A percentile compares a stretch with the other conserved stretches of the same genome.
These are phyloP conservation scores for Pelosia muscerda DNA, from an alignment of 2,888 invertebrate species.

Conservation along the genomic window DNA sequence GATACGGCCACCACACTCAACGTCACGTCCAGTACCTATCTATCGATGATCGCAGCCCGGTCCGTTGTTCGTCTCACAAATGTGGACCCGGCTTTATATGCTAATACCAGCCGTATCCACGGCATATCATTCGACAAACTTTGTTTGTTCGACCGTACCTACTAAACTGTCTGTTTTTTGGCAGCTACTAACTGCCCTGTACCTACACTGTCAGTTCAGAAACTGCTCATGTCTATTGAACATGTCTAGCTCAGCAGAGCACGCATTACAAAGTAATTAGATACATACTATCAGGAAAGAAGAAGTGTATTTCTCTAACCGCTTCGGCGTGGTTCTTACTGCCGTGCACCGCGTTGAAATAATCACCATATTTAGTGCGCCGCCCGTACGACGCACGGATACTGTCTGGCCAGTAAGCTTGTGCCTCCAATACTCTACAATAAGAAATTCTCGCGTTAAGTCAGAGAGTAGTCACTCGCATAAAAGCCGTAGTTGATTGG, in stretches of 20 bases:
- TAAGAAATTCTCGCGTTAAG: not conserved
- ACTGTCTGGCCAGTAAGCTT: slow-evolving; percentile 90
- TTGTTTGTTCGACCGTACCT: too few species aligned
- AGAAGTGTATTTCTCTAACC: slow-evolving; percentile 93
- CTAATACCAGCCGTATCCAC: too few species aligned
- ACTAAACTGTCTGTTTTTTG: too few species aligned
- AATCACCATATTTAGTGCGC: slow-evolving; percentile 85
- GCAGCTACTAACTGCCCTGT: too few species aligned
- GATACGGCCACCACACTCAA: too few species aligned
- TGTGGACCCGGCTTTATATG: too few species aligned
- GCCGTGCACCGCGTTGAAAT: slow-evolving; percentile 93
- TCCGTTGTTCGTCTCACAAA: too few species aligned
- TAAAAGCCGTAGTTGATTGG: too few species aligned
- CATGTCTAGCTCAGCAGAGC: not conserved
- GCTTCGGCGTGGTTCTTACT: slow-evolving; percentile 90
- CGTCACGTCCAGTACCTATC: too few species aligned
- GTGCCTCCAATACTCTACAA: slow-evolving; percentile 87
- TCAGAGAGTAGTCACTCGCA: not conserved
- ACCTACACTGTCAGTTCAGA: not conserved
- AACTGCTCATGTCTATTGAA: not conserved
- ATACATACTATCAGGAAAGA: slow-evolving; percentile 93
- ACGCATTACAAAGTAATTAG: not conserved
- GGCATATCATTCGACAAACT: too few species aligned
- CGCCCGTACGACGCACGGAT: slow-evolving; percentile 91
- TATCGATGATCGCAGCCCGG: too few species aligned